A percentile compares a stretch with the other conserved stretches of the same genome.
phyloP scores from a whole-genome alignment of 2,888 invertebrate genomes.

The Lochmaea crataegi region DNA sequence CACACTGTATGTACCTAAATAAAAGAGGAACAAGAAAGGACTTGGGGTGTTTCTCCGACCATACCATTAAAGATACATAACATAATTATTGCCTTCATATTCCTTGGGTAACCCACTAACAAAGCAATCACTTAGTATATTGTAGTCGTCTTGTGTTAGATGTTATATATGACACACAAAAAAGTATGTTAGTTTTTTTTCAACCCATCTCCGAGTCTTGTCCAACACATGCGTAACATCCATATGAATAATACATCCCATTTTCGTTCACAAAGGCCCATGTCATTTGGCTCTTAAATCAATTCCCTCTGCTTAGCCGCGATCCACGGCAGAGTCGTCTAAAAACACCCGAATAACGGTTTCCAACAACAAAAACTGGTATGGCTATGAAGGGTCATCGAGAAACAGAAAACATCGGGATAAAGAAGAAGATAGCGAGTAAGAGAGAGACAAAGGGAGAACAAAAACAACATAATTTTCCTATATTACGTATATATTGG shows the following conservation, averaged over 20 bases:
- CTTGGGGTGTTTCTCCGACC: too few species aligned
- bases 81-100: too few species aligned
- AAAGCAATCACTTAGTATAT: too few species aligned
- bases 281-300: constrained; percentile 28
- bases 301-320: constrained; percentile 21
- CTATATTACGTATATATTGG: constrained; percentile 47
- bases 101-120: too few species aligned
- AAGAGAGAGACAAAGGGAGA: neutral
- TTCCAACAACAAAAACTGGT: constrained; percentile 31
- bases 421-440: constrained; percentile 18
- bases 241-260: constrained; percentile 24
- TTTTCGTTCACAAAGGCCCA: constrained; percentile 23
- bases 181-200: neutral
- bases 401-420: constrained; percentile 38
- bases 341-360: constrained; percentile 37
- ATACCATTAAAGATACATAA: too few species aligned
- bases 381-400: constrained; percentile 32
- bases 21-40: too few species aligned
- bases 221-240: constrained; percentile 20
- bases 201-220: neutral
- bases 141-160: too few species aligned
- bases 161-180: neutral
- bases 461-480: constrained; percentile 50
- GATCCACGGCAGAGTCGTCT: constrained; percentile 16
- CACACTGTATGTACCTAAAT: too few species aligned